Evolutionary conservation across 2,797 vertebrate species (phyloP).

Genomic region (Clarias platycephalus): DNA sequence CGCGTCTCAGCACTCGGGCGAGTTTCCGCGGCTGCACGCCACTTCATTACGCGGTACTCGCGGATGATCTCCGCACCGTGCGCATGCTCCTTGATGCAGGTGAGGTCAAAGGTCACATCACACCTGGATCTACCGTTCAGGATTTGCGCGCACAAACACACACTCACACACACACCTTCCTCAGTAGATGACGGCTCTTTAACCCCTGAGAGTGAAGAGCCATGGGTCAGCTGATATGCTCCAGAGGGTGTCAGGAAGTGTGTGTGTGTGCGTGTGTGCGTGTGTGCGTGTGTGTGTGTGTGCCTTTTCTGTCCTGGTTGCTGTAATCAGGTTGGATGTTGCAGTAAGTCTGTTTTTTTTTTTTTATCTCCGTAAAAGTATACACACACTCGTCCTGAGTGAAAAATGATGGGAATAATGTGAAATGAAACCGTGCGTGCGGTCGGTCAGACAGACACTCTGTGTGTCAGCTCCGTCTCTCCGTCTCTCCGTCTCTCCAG

Average conservation of each 20-base stretch:
- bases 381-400: constrained; percentile 17
- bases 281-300: constrained; percentile 6
- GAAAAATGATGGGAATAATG: constrained; percentile 23
- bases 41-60: constrained; percentile 89
- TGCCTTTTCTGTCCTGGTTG: not conserved
- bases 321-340: constrained; percentile 25
- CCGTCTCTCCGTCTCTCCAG: constrained; percentile 11
- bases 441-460: constrained; percentile 19
- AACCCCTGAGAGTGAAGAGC: constrained; percentile 34
- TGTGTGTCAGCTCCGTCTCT: constrained; percentile 19
- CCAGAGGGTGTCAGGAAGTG: constrained; percentile 29
- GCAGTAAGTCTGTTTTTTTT: not conserved
- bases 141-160: not conserved
- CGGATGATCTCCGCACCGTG: constrained; percentile 80
- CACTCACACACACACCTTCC: constrained; percentile 36
- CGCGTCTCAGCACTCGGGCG: constrained; percentile 86
- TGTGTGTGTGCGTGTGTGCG: constrained; percentile 27
- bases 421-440: not conserved
- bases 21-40: constrained; percentile 90
- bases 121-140: not conserved
- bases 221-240: constrained; percentile 25
- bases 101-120: constrained; percentile 49
- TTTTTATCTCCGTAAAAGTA: not conserved
- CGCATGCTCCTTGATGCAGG: constrained; percentile 83
- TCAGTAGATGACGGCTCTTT: constrained; percentile 3